A percentile compares a stretch with the other conserved stretches of the same genome.
These are phyloP conservation scores for Plusia festucae DNA, from an alignment of 2,888 invertebrate genomes.

Conservation along the genomic window DNA sequence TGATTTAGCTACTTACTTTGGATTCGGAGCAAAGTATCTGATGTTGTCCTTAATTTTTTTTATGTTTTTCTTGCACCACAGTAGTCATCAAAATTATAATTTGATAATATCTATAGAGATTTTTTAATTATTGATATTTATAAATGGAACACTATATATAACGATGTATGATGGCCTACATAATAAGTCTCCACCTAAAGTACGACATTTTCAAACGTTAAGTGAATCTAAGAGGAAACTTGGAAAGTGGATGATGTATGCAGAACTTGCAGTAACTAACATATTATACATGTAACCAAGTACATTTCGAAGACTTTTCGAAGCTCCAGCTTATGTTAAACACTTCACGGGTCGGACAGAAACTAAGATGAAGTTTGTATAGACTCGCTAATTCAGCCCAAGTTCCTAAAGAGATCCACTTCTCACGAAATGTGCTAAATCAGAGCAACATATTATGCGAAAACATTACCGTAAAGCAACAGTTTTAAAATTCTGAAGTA, in stretches of 20 bases:
- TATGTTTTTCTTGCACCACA: no score
- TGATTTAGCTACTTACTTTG: no score
- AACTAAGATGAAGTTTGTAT: neutral
- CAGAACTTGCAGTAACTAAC: slow-evolving; percentile 1
- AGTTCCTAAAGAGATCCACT: neutral
- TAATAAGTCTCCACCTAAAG: neutral
- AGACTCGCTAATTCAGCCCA: neutral
- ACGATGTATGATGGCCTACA: neutral
- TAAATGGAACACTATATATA: no score
- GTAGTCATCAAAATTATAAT: no score
- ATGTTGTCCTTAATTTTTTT: no score
- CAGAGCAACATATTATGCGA: neutral
- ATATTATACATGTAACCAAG: neutral
- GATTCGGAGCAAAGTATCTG: no score
- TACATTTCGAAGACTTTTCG: neutral
- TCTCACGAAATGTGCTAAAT: neutral
- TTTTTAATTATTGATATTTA: no score
- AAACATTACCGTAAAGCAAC: no score
- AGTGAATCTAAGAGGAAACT: neutral
- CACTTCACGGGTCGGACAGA: neutral
- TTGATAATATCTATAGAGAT: no score
- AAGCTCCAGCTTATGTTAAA: neutral
- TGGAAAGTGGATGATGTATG: slow-evolving; percentile 3
- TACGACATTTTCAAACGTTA: neutral
- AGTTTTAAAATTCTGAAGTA: no score